These are phyloP conservation scores for Eledona agricola DNA, from an alignment of 2,888 invertebrate genomes.

Conservation along the genomic window DNA sequence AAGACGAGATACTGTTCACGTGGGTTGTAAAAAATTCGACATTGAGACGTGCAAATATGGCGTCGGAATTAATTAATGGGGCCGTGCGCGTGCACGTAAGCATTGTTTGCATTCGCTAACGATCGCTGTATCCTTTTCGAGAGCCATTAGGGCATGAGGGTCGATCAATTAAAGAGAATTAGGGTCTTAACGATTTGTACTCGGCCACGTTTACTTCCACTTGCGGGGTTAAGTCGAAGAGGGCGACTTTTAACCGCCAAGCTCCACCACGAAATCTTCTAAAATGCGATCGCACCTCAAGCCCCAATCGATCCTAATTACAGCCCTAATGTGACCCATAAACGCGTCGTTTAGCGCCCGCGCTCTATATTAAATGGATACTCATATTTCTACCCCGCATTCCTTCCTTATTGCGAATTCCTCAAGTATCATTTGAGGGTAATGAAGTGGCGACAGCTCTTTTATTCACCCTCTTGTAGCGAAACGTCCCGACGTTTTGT, in stretches of 20 bases:
- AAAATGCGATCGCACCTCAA: neutral
- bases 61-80: slow-evolving; percentile 14
- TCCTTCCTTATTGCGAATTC: slow-evolving; percentile 64
- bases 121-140: slow-evolving; percentile 59
- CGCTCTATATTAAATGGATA: slow-evolving; percentile 60
- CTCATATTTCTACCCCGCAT: slow-evolving; percentile 62
- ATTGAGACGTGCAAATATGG: slow-evolving; percentile 15
- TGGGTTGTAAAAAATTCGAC: slow-evolving; percentile 9
- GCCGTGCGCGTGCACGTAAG: slow-evolving; percentile 13
- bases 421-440: slow-evolving; percentile 61
- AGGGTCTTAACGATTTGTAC: slow-evolving; percentile 28
- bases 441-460: slow-evolving; percentile 59
- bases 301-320: slow-evolving; percentile 38
- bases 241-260: slow-evolving; percentile 11
- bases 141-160: slow-evolving; percentile 58
- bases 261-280: too few relatives aligned
- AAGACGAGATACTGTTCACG: slow-evolving; percentile 13
- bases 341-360: slow-evolving; percentile 45
- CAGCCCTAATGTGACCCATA: slow-evolving; percentile 48
- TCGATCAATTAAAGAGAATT: slow-evolving; percentile 57
- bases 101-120: slow-evolving; percentile 41
- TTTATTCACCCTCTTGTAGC: slow-evolving; percentile 39
- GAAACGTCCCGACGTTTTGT: slow-evolving; percentile 18
- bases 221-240: too few relatives aligned
- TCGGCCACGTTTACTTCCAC: slow-evolving; percentile 1